These are phyloP conservation scores for Holothuria leucospilota DNA, from an alignment of 53 echinoderm and acorn worm species.

Conservation along the genomic window DNA sequence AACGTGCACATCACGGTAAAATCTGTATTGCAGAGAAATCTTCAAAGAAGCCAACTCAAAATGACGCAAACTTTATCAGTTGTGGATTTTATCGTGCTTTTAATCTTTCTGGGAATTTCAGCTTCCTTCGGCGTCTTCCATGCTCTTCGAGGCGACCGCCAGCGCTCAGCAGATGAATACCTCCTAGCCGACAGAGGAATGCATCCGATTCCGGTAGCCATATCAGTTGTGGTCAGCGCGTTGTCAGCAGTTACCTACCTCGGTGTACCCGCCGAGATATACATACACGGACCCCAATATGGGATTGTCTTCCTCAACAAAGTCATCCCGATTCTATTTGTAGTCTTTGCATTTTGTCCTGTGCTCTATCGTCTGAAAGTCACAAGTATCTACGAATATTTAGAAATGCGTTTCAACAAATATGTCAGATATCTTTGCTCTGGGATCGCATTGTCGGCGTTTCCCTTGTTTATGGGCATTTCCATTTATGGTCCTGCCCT, in stretches of 20 bases:
- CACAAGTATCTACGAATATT: conserved; percentile 36
- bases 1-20: no score
- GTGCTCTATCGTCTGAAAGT: conserved; percentile 11
- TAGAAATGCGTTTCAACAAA: conserved; percentile 6
- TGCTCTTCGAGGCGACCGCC: conserved; percentile 21
- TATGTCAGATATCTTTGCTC: background rate
- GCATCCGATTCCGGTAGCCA: conserved; percentile 43
- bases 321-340: background rate
- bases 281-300: conserved; percentile 22
- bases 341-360: conserved; percentile 10
- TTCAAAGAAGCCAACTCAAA: background rate
- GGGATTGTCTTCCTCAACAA: background rate
- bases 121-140: conserved; percentile 21
- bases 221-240: conserved; percentile 31
- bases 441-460: background rate
- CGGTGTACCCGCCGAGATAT: conserved; percentile 14
- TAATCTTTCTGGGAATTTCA: background rate
- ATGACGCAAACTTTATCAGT: background rate
- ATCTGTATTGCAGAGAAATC: no score
- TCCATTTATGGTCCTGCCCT: conserved; percentile 17
- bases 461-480: conserved; percentile 10
- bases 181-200: conserved; percentile 19
- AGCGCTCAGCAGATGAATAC: conserved; percentile 32
- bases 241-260: conserved; percentile 24
- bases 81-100: background rate